Evolutionary conservation across 2,888 invertebrate species (phyloP).

Genomic region (Cinara cedri): DNA sequence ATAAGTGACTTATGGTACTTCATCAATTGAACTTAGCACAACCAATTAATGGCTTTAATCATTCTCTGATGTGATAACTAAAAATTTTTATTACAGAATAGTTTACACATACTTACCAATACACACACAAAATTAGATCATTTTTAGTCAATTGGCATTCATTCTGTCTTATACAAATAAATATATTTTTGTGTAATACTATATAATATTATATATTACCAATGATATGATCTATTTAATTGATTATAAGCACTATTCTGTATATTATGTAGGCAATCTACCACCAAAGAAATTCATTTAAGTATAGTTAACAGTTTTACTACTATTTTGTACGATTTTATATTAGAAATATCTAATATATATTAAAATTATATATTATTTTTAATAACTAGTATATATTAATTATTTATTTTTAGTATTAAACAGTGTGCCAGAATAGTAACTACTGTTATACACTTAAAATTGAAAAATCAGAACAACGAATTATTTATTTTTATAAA

Average conservation of each 20-base stretch:
- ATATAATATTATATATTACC: neutral
- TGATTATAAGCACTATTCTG: constrained; percentile 46
- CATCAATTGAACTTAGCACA: constrained; percentile 18
- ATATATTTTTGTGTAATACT: constrained; percentile 35
- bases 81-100: constrained; percentile 19
- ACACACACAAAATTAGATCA: neutral
- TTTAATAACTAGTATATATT: too few relatives aligned
- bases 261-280: constrained; percentile 40
- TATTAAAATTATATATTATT: constrained; percentile 30
- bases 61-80: constrained; percentile 45
- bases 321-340: constrained; percentile 55
- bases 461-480: constrained; percentile 18
- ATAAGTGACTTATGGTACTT: constrained; percentile 65
- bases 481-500: constrained; percentile 33
- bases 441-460: constrained; percentile 12
- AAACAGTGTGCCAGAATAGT: constrained; percentile 50
- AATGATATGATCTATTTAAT: constrained; percentile 31
- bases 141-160: constrained; percentile 30
- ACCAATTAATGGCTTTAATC: constrained; percentile 34
- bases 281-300: constrained; percentile 52
- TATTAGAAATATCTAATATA: constrained; percentile 48
- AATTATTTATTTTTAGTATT: constrained; percentile 47
- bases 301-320: constrained; percentile 42
- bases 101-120: neutral
- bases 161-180: constrained; percentile 31